Base-by-base conservation (phyloP, 2,797 vertebrate genomes). In the Myotis pilosus region DNA sequence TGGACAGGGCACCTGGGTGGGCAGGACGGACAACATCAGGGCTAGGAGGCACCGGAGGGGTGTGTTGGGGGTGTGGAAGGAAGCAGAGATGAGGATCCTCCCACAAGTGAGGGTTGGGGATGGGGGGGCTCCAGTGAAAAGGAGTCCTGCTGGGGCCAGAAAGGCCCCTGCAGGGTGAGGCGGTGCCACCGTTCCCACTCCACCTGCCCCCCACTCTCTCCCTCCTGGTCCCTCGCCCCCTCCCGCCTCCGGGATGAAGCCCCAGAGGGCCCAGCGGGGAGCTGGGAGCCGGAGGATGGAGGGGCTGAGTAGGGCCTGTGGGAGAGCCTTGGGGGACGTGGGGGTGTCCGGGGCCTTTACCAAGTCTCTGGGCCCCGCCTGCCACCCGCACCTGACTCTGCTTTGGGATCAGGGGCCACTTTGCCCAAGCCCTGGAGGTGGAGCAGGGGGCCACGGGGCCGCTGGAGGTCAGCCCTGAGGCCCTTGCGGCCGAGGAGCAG, bases 391-490 rank as follows among this genome's bases (percentile, higher is more conserved):
- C 0, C 86, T 72, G 62, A 60, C 75, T 93, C 7, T 87, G 87
- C 62, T 97, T 86, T 94, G 66, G 78, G n/a, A 55, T 74, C 95
- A 97, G 97, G 82, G 69, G 16, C 30, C 60, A 41, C 94, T 62
- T 66, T 28, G 62, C 78, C 28, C 94, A 83, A 87, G 79, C 53
- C 86, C 78, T 69, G 78, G 49, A 0, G 22, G 41, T 68, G 30
- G 91, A 91, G 33, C 68, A 30, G 15, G 44, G 41, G 20, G 1
- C 57, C 2, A 3, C 30, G 6, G 93, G 51, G 38, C 72, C 94
- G 0, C 12, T 22, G 72, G 76, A 4, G 0, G 20, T 83, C 64
- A 55, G 60, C 64, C 23, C 57, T 0, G 16, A 74, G 30, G 86
- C 82, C 49, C 91, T 91, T 28, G 38, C 38, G 51, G 25, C 2